Evolutionary conservation across 2,888 invertebrate genomes (phyloP), one percentile per base, ranked within the genome.

Genomic region (Papilio demoleus): DNA sequence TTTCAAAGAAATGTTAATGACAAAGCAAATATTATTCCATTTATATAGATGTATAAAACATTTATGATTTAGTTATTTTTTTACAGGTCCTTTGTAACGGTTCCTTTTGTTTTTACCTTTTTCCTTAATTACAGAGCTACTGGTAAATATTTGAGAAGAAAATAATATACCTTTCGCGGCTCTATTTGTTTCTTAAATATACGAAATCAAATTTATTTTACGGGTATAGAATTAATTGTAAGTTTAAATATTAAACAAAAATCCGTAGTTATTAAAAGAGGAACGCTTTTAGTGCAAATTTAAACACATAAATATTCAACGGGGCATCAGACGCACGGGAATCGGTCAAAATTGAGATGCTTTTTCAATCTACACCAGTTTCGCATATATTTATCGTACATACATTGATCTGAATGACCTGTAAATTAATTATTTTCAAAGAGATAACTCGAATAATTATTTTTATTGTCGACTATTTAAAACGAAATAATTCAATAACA

Each of bases 301-400:
- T 56, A 56, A 56, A 56, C 53, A 56, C 53, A 56, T 56, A 2
- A 56, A 56, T 56, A 56, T 56, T 56, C 53, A 56, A 9, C 5
- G 9, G 31, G 53, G 31, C 27, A 56, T 9, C 53, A 9, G 53
- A 24, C n/a, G 31, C 53, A 56, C n/a, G 4, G 27, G 31, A 17
- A 56, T 31, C 31, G 17, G 3, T 31, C 31, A 56, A 56, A 56
- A 31, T 56, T 56, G 53, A 56, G 53, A 31, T 3, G n/a, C 27
- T 56, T 56, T 56, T 31, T 56, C 31, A 53, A 53, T 17, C 31
- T 56, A 17, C 9, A 31, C 3, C 17, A 53, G 8, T n/a, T 31
- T 2, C 1, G 12, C n/a, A 14, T n/a, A n/a, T n/a, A n/a, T n/a
- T n/a, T n/a, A n/a, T n/a, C n/a, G n/a, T n/a, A n/a, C n/a, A n/a